Conservation (phyloP, 2,113 vertebrate species). For the Ceyx cyanopectus region DNA sequence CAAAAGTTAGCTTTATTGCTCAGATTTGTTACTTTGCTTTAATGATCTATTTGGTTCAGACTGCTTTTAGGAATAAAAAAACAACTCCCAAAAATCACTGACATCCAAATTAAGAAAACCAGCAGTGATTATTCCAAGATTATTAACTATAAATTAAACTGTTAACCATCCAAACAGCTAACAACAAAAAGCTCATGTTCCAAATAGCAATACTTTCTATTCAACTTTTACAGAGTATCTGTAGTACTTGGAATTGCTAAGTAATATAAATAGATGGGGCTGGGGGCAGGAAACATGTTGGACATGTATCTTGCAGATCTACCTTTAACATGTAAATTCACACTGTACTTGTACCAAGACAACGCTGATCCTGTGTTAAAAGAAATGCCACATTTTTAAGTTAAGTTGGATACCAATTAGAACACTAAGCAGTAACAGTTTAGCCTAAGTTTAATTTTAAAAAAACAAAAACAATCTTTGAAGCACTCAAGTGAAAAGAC, state of each 20-base stretch:
- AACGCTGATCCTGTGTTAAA: background rate
- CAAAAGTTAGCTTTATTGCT: background rate
- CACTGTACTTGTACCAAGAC: background rate
- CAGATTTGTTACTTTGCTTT: background rate
- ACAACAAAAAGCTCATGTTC: background rate
- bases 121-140: background rate
- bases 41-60: background rate
- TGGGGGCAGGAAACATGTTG: background rate
- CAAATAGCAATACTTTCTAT: background rate
- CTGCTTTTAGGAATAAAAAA: background rate
- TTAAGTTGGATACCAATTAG: background rate
- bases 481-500: background rate
- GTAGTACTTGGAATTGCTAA: background rate
- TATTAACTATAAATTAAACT: background rate
- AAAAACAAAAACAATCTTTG: background rate
- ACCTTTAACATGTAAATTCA: background rate
- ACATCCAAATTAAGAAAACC: background rate
- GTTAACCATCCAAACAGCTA: background rate
- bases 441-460: background rate
- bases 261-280: background rate
- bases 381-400: background rate
- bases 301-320: background rate
- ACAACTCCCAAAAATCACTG: background rate
- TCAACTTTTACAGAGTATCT: background rate
- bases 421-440: background rate